These are phyloP conservation scores for Pseudopodoces humilis DNA, from an alignment of 2,113 vertebrate genomes.

Conservation along the genomic window DNA sequence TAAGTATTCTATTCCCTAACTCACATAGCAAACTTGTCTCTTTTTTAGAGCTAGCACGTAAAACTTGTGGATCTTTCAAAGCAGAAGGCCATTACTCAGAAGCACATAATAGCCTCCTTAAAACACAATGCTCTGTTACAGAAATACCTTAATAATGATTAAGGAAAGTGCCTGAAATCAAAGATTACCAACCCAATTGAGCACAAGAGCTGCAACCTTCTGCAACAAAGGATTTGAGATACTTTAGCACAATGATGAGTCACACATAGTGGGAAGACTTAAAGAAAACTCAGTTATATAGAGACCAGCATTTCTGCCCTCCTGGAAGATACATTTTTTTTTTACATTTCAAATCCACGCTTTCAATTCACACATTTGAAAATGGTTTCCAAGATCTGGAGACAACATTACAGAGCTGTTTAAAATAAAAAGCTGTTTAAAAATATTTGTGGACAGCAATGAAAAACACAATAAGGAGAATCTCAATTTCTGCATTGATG, in stretches of 20 bases:
- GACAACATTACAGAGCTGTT: background rate
- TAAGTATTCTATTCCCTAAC: background rate
- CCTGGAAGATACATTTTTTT: background rate
- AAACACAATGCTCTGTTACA: background rate
- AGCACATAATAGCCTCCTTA: background rate
- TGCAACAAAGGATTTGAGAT: background rate
- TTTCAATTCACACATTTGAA: background rate
- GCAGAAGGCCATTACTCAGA: background rate
- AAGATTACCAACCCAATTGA: background rate
- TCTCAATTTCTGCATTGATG: background rate
- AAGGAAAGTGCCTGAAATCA: background rate
- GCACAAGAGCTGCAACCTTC: background rate
- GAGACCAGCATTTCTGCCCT: background rate
- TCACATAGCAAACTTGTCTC: background rate
- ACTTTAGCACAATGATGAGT: background rate
- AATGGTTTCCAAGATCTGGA: background rate
- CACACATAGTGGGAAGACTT: background rate
- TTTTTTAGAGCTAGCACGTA: background rate
- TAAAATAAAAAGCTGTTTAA: background rate
- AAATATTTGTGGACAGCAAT: background rate
- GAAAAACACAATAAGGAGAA: background rate
- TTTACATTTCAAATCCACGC: background rate
- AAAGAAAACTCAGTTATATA: background rate
- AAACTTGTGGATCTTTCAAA: background rate
- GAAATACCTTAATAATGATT: background rate